Percentiles rank a stretch among this genome's conserved stretches.
Evolutionary conservation across 2,888 invertebrate genomes (phyloP).

Genomic region (Ctenicera cuprea): DNA sequence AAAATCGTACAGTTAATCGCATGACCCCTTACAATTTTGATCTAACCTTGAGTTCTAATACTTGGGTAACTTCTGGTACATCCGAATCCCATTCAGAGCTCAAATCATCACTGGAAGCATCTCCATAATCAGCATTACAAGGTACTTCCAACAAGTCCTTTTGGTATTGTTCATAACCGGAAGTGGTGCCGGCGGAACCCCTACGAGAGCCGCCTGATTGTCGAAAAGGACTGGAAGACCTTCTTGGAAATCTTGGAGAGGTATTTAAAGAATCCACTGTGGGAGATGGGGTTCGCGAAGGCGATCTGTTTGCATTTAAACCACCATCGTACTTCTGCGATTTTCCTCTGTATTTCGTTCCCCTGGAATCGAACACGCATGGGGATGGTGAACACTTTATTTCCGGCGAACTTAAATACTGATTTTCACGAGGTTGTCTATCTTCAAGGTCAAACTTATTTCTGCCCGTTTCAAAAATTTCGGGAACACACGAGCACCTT

Average conservation of each 20-base stretch:
- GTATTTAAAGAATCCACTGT: constrained; percentile 56
- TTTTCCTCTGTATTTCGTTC: not conserved
- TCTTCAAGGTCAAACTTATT: not conserved
- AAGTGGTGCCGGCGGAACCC: constrained; percentile 61
- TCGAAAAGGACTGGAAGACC: constrained; percentile 62
- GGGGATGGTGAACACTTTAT: constrained; percentile 70
- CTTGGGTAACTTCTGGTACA: constrained; percentile 75
- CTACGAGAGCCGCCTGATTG: constrained; percentile 61
- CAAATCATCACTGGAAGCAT: constrained; percentile 93
- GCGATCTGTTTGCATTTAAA: not conserved
- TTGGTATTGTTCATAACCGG: constrained; percentile 86
- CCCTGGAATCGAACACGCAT: constrained; percentile 65
- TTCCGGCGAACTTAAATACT: constrained; percentile 44
- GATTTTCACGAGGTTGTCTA: not conserved
- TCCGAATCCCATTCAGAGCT: constrained; percentile 96
- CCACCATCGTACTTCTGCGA: constrained; percentile 38
- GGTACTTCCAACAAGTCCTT: constrained; percentile 86
- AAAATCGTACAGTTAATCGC: too few species aligned
- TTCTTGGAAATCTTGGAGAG: constrained; percentile 49
- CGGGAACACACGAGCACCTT: constrained; percentile 33
- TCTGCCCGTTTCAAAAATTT: constrained; percentile 6
- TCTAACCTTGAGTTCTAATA: constrained; percentile 62
- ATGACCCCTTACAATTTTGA: constrained; percentile 19
- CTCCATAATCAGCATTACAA: constrained; percentile 86
- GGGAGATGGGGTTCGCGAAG: constrained; percentile 64